These are phyloP conservation scores for Corvus moneduloides DNA, from an alignment of 2,113 vertebrate genomes.

Conservation along the genomic window DNA sequence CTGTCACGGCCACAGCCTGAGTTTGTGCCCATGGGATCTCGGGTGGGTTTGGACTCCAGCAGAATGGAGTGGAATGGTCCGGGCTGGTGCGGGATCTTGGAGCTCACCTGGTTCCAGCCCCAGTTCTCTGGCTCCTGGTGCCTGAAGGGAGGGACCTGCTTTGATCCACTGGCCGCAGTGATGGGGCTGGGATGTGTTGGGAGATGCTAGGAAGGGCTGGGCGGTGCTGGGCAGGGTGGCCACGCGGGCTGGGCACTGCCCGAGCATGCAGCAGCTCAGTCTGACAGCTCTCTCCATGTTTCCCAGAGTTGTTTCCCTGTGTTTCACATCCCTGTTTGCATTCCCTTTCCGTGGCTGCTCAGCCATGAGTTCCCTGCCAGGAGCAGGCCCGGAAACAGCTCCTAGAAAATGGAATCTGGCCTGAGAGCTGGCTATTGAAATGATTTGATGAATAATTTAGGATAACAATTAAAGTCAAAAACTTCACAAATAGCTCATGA, in stretches of 20 bases:
- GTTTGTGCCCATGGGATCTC: fast-evolving
- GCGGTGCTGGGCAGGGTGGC: background rate
- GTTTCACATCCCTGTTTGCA: background rate
- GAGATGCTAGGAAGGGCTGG: background rate
- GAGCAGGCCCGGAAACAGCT: background rate
- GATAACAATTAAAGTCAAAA: constrained; percentile 61
- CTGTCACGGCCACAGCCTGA: fast-evolving
- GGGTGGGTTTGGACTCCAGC: background rate
- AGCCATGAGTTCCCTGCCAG: background rate
- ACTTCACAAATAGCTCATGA: constrained; percentile 60
- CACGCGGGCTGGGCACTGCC: fast-evolving
- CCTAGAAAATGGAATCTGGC: constrained; percentile 41
- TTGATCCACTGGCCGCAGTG: background rate
- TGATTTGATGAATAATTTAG: constrained; percentile 68
- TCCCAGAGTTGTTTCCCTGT: background rate
- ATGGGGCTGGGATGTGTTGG: background rate
- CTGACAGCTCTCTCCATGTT: background rate
- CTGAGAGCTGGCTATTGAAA: constrained; percentile 27
- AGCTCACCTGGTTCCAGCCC: background rate
- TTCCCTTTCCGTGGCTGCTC: background rate
- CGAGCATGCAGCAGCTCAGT: fast-evolving
- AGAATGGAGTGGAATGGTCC: background rate
- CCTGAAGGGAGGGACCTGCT: background rate
- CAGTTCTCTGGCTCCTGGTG: background rate
- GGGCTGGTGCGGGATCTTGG: background rate